Conservation (phyloP, 1,140 invertebrate species). For the Ips typographus region DNA sequence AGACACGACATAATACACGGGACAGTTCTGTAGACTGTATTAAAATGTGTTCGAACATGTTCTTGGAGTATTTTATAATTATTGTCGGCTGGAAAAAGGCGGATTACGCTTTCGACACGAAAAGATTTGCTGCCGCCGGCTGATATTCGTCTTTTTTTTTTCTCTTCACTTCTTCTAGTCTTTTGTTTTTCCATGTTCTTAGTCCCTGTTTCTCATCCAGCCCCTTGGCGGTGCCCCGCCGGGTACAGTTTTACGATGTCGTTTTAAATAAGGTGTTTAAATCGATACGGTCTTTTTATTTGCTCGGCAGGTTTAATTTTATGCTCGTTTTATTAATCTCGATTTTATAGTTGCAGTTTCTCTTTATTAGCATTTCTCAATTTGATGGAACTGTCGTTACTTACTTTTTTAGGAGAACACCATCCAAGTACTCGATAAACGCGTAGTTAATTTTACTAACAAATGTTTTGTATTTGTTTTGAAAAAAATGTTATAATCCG, state of each 20-base stretch:
- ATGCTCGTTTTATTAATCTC: slow-evolving; percentile 18
- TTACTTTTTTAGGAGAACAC: too few species aligned
- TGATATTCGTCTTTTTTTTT: neutral
- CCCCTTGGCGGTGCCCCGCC: too few species aligned
- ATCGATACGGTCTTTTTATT: slow-evolving; percentile 27
- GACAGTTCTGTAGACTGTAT: too few species aligned
- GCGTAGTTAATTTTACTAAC: too few species aligned
- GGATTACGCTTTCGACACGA: slow-evolving; percentile 27
- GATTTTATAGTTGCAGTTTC: neutral
- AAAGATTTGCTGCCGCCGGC: slow-evolving; percentile 2
- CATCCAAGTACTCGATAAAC: too few species aligned
- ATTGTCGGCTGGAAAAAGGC: slow-evolving; percentile 22
- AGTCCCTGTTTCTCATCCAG: slow-evolving; percentile 1
- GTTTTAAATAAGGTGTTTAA: slow-evolving; percentile 31
- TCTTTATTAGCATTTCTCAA: too few species aligned
- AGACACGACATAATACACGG: neutral
- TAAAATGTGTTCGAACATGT: slow-evolving; percentile 13
- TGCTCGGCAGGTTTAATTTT: slow-evolving; percentile 13
- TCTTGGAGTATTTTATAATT: slow-evolving; percentile 17
- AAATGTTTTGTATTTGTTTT: too few species aligned
- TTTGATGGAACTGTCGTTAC: too few species aligned
- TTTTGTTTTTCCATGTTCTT: neutral
- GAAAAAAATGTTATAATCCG: too few species aligned
- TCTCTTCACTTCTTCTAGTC: neutral
- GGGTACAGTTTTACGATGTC: slow-evolving; percentile 20